Evolutionary conservation across 2,113 vertebrate species (phyloP).

Genomic region (Eleginops maclovinus): DNA sequence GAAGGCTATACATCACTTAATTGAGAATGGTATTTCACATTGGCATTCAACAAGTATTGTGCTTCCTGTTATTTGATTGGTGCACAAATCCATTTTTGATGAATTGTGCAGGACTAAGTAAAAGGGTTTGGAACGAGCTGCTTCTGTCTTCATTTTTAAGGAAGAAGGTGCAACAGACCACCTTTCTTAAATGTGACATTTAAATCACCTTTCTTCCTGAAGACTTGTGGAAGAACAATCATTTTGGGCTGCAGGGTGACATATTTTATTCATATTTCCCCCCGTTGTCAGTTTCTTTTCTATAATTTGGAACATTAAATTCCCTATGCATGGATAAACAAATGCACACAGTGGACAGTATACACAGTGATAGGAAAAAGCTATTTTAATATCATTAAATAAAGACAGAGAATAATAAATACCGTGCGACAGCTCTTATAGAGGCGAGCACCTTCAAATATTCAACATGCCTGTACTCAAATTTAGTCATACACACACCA

Average conservation of each 20-base stretch:
- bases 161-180: not conserved
- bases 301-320: not conserved
- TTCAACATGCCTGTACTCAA: constrained; percentile 19
- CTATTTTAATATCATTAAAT: constrained; percentile 37
- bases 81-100: no score
- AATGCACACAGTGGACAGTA: not conserved
- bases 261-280: not conserved
- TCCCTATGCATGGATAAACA: not conserved
- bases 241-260: not conserved
- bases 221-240: not conserved
- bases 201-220: not conserved
- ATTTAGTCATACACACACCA: constrained; percentile 23
- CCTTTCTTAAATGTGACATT: not conserved
- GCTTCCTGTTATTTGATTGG: no score
- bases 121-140: not conserved
- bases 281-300: not conserved
- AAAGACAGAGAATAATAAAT: constrained; percentile 15
- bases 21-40: no score
- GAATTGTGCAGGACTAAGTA: no score
- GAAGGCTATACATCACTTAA: no score
- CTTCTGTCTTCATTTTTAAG: not conserved
- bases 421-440: constrained; percentile 24
- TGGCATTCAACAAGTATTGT: no score
- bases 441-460: constrained; percentile 39
- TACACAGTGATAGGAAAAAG: not conserved